Conservation (phyloP, 2,888 invertebrate genomes). For the Tethea ocularis region DNA sequence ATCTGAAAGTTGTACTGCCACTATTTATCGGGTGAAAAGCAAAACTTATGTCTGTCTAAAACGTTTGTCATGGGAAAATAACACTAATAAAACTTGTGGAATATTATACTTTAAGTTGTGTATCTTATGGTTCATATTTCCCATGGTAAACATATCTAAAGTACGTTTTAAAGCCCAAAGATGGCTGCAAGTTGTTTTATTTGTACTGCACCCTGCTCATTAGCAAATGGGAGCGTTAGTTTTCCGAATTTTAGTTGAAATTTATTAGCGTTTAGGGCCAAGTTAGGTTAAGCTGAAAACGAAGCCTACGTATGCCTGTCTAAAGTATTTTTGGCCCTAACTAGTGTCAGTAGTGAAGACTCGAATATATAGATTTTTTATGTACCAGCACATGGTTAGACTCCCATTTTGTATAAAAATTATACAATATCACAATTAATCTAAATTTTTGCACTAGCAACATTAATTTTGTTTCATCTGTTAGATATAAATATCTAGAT, state of each 20-base stretch:
- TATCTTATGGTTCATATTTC: background rate
- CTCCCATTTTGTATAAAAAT: background rate
- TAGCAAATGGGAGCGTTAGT: conserved; percentile 27
- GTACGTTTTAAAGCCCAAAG: background rate
- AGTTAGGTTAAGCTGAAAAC: conserved; percentile 59
- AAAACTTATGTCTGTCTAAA: conserved; percentile 18
- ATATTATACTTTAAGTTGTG: background rate
- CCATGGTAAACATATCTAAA: background rate
- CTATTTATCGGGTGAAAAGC: conserved; percentile 17
- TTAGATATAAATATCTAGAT: conserved; percentile 25
- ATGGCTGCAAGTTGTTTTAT: background rate
- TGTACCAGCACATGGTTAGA: background rate
- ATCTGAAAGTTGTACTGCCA: conserved; percentile 26
- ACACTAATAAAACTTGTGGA: background rate
- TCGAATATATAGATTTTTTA: conserved; percentile 8
- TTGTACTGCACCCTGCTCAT: background rate
- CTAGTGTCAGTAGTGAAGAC: conserved; percentile 49
- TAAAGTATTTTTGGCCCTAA: conserved; percentile 40
- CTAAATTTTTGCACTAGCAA: conserved; percentile 12
- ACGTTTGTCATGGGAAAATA: background rate
- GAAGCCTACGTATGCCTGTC: conserved; percentile 54
- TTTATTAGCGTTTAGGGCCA: conserved; percentile 64
- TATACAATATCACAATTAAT: conserved; percentile 9
- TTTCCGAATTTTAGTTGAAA: conserved; percentile 64
- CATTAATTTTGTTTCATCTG: conserved; percentile 7